phyloP scores from a whole-genome alignment of 1,140 invertebrate species.

The Cyphomyrmex costatus region DNA sequence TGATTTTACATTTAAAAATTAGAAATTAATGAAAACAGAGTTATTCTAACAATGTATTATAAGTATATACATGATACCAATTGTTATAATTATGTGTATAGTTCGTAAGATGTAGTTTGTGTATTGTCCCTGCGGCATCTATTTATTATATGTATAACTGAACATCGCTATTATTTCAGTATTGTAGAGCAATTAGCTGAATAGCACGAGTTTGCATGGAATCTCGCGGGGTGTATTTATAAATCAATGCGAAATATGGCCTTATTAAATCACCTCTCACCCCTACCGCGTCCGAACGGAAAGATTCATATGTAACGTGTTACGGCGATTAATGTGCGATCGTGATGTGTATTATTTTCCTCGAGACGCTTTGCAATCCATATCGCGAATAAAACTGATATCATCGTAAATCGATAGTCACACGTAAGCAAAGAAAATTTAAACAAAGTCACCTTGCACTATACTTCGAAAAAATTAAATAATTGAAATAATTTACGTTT shows the following conservation, averaged over 20 bases:
- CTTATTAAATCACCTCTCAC: slow-evolving; percentile 77
- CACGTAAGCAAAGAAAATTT: neutral
- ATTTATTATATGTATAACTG: slow-evolving; percentile 2
- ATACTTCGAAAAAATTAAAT: neutral
- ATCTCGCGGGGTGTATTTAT: slow-evolving; percentile 76
- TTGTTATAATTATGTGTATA: slow-evolving; percentile 1
- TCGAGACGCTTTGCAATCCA: slow-evolving; percentile 44
- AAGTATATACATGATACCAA: neutral
- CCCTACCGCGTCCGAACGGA: slow-evolving; percentile 18
- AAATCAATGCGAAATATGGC: slow-evolving; percentile 78
- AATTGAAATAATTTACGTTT: neutral
- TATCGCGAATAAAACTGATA: slow-evolving; percentile 5
- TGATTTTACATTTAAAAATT: neutral
- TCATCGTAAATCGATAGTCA: neutral
- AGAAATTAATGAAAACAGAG: neutral
- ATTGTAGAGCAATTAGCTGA: slow-evolving; percentile 29
- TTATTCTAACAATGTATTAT: neutral
- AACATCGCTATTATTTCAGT: slow-evolving; percentile 25
- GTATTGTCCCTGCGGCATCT: neutral
- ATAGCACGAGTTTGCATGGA: neutral
- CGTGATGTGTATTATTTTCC: slow-evolving; percentile 63
- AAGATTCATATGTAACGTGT: slow-evolving; percentile 59
- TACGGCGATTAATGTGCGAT: slow-evolving; percentile 68
- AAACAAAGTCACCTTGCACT: neutral
- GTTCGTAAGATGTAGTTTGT: neutral